Evolutionary conservation across 92 coral and sea anemone genomes (phyloP).

Genomic region (Paragorgia papillata): DNA sequence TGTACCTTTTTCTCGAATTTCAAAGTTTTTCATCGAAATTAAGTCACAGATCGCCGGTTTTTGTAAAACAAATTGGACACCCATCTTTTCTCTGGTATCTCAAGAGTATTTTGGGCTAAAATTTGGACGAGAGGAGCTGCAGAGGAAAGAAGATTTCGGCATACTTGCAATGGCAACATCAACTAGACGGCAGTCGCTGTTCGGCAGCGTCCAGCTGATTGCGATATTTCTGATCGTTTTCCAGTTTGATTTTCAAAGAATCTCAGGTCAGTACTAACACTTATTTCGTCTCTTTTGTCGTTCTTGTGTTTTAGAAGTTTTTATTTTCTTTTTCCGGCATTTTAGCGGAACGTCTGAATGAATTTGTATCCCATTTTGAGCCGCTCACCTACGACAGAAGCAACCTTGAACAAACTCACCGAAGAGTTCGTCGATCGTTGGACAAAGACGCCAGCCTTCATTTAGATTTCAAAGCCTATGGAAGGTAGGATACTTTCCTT

Average conservation of each 20-base stretch:
- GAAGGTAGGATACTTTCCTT: too few relatives aligned
- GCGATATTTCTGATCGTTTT: neutral
- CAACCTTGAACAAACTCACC: constrained; percentile 61
- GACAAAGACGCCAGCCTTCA: constrained; percentile 58
- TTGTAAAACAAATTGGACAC: too few relatives aligned
- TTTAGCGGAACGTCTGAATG: constrained; percentile 81
- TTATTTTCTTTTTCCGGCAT: neutral
- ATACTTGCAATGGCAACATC: neutral
- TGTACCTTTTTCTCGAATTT: too few relatives aligned
- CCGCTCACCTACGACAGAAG: constrained; percentile 78
- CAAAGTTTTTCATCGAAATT: too few relatives aligned
- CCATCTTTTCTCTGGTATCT: too few relatives aligned
- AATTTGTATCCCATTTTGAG: constrained; percentile 80
- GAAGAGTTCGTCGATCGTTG: constrained; percentile 79
- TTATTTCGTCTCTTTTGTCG: neutral
- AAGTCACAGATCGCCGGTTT: too few relatives aligned
- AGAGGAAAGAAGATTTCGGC: neutral
- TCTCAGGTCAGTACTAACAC: neutral
- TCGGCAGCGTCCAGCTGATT: neutral
- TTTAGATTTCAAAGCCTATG: constrained; percentile 73
- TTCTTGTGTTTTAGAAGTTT: neutral
- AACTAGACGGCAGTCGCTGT: neutral
- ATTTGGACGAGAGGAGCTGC: too few relatives aligned
- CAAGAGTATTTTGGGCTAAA: too few relatives aligned
- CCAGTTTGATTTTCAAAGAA: neutral